Evolutionary conservation across 2,113 vertebrate species (phyloP).

Genomic region (Odocoileus hemionus): DNA sequence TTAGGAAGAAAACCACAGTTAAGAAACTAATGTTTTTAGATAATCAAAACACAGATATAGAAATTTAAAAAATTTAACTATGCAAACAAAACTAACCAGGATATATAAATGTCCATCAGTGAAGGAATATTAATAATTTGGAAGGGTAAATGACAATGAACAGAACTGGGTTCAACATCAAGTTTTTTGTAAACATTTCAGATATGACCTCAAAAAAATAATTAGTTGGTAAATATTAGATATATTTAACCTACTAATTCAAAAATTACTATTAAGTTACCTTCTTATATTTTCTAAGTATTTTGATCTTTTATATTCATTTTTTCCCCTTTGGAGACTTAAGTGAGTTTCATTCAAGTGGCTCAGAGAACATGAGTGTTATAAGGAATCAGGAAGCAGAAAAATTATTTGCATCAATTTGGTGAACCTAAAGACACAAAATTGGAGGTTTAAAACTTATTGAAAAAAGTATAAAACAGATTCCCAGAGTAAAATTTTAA

Average conservation of each 20-base stretch:
- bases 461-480: neutral
- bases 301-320: neutral
- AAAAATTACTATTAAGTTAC: constrained; percentile 9
- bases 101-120: neutral
- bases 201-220: constrained; percentile 3
- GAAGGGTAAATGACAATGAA: neutral
- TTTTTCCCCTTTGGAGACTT: neutral
- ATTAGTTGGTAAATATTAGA: constrained; percentile 15
- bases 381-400: neutral
- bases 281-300: neutral
- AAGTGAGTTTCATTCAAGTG: neutral
- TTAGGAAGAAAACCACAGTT: constrained; percentile 34
- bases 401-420: constrained; percentile 26
- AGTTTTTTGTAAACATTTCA: constrained; percentile 13
- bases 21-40: constrained; percentile 18
- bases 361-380: neutral
- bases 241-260: neutral
- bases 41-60: constrained; percentile 10
- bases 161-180: neutral
- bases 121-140: neutral
- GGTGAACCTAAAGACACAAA: neutral
- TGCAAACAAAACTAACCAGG: neutral
- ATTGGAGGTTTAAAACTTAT: constrained; percentile 18
- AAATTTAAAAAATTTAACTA: neutral
- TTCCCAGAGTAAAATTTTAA: constrained; percentile 23